Conservation (phyloP, 2,113 vertebrate species). For the Indicator indicator region DNA sequence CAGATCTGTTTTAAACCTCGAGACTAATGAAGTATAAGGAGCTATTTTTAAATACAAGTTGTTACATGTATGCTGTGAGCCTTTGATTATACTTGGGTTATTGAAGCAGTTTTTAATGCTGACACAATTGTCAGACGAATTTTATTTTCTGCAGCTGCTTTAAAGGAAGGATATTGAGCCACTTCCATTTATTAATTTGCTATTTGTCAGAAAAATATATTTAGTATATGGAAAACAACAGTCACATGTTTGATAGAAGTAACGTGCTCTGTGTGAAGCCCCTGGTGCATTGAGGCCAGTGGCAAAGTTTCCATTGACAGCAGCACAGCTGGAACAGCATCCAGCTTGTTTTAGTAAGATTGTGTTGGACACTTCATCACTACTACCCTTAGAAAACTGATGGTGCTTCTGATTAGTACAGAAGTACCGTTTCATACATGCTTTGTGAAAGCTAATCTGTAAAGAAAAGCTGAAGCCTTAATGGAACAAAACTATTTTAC, state of each 20-base stretch:
- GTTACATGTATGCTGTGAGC: not conserved
- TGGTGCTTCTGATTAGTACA: not conserved
- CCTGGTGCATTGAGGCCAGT: rapidly evolving
- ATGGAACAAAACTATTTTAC: not conserved
- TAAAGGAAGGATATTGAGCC: not conserved
- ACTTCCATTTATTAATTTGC: not conserved
- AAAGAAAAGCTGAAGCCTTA: not conserved
- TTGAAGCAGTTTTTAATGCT: constrained; percentile 13
- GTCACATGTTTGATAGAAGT: not conserved
- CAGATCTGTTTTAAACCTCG: not conserved
- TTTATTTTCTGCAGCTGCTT: constrained; percentile 7
- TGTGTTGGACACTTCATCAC: not conserved
- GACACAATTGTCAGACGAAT: not conserved
- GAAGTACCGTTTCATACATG: not conserved
- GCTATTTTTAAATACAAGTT: constrained; percentile 10
- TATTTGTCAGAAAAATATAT: not conserved
- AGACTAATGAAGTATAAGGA: constrained; percentile 9
- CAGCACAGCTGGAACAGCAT: not conserved
- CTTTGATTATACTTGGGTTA: not conserved
- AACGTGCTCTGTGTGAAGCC: not conserved
- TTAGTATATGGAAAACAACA: not conserved
- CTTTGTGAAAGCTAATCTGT: not conserved
- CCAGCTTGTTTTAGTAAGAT: not conserved
- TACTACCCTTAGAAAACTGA: not conserved
- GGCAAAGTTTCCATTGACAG: not conserved